Evolutionary conservation across 2,113 vertebrate species (phyloP), one percentile per base, ranked within the genome.

Genomic region (Bufo gargarizans): DNA sequence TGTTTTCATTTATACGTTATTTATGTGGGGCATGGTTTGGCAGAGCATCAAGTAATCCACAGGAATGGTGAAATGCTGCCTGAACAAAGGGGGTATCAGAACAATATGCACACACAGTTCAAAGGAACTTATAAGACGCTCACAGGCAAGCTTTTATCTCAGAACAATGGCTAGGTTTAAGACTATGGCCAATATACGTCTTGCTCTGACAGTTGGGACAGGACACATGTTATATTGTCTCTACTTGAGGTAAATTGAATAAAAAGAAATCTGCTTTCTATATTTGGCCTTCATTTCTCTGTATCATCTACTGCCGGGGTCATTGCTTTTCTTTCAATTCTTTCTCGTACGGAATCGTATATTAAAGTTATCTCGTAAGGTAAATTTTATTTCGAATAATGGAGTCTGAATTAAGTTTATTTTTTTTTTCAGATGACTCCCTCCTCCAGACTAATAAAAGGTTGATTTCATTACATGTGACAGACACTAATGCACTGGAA

Each of bases 21-120:
- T 88, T 50, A 65, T 84, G 72, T 65, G 22, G 74, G 81, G 71
- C 80, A 77, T 56, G 56, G 59, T 47, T 84, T 89, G 87, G 80
- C 80, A 88, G 55, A 77, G 45, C 71, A 88, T 88, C 59, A 89
- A 84, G 58, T 83, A 59, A 83, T 83, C 87, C 80, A 83, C 61
- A 74, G 53, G 77, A 76, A 59, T n/a, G 58, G 74, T 69, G 59
- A 82, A 82, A 82, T 74, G 53, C 71, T 84, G 49, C 50, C 47
- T 56, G 87, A 89, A 89, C 72, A 89, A 77, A 89, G 45, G 61
- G 81, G 67, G 81, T 22, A 69, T 78, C 59, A 56, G 59, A 89
- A 78, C 87, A 84, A 84, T 89, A 89, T 84, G 86, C 63, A 77
- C 81, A 84, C 76, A 84, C 16, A 56, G 81, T 84, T 89, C 87